Evolutionary conservation across 2,888 invertebrate species (phyloP), one percentile per base, ranked within the genome.

Genomic region (Pyrrhia umbra): DNA sequence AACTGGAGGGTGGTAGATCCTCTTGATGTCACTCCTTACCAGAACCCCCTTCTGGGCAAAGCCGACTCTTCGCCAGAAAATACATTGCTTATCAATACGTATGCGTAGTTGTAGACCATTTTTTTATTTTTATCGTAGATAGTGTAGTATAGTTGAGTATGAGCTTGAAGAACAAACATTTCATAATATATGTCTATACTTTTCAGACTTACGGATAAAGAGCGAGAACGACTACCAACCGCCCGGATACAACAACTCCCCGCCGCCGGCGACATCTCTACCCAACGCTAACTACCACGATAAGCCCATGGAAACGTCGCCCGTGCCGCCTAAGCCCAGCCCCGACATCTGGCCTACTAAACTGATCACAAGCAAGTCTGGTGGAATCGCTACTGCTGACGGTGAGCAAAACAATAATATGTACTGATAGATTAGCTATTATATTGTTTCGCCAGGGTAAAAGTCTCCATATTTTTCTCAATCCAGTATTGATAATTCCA

Each of bases 301-400:
- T 69, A 94, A 94, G 74, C 91, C 93, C 8, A 84, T 91, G 66
- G 88, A 92, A 72, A 93, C 93, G 30, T 95, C 95, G 50, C 95
- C 95, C 6, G 95, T 95, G 85, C 96, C 96, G 65, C 95, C 95
- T 66, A 95, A 95, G 74, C 95, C 96, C 37, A 95, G 95, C 85
- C 95, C 96, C 61, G 96, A 96, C 77, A 95, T 96, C 69, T 96
- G 96, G 96, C 96, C 96, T 61, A 92, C 95, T 68, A 96, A 96
- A 87, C 93, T 96, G 80, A 95, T 96, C 82, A 96, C 96, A 59
- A 96, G 96, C 94, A 97, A 98, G 93, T 97, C 97, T 83, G 97
- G 97, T 76, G 97, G 97, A 83, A 97, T 98, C 78, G 97, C 97
- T 84, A 98, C 98, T 86, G 97, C 98, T 84, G 98, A 98, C 90